A percentile compares a stretch with the other conserved stretches of the same genome.
These are phyloP conservation scores for Ochropacha duplaris DNA, from an alignment of 2,888 invertebrate genomes.

Conservation along the genomic window DNA sequence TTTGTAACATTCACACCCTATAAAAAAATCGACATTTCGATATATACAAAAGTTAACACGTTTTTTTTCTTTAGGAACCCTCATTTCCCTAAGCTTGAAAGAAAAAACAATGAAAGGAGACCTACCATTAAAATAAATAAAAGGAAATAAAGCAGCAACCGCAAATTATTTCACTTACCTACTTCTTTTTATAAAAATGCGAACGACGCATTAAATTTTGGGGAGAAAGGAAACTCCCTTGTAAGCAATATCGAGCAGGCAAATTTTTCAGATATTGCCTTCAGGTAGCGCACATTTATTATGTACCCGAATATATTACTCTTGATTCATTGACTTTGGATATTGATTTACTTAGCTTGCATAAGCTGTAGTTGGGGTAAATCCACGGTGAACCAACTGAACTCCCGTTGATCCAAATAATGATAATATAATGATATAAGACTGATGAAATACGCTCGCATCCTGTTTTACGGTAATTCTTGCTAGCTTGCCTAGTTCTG, in stretches of 20 bases:
- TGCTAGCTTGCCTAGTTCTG: too few relatives aligned
- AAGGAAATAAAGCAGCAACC: slow-evolving; percentile 80
- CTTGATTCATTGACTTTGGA: slow-evolving; percentile 83
- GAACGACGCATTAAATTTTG: slow-evolving; percentile 83
- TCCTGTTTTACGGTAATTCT: not conserved
- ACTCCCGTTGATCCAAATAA: slow-evolving; percentile 61
- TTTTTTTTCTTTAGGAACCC: slow-evolving; percentile 58
- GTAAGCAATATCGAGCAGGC: slow-evolving; percentile 83
- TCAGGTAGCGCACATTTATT: slow-evolving; percentile 84
- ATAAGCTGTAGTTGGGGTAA: slow-evolving; percentile 64
- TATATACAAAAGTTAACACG: slow-evolving; percentile 53
- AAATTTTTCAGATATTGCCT: slow-evolving; percentile 84
- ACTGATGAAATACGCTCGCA: slow-evolving; percentile 42
- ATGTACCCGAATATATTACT: slow-evolving; percentile 84
- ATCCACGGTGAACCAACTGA: slow-evolving; percentile 56
- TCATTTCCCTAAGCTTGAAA: slow-evolving; percentile 64
- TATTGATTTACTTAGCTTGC: slow-evolving; percentile 83
- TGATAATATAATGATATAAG: too few relatives aligned
- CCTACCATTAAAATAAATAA: slow-evolving; percentile 82
- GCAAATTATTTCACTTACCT: slow-evolving; percentile 82
- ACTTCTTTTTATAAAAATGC: slow-evolving; percentile 83
- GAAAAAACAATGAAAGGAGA: slow-evolving; percentile 75
- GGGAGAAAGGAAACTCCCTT: slow-evolving; percentile 83
- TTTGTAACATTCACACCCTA: slow-evolving; percentile 60
- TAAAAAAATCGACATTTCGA: slow-evolving; percentile 60